Evolutionary conservation across 1,140 invertebrate species (phyloP).

Genomic region (Calliopsis andreniformis): DNA sequence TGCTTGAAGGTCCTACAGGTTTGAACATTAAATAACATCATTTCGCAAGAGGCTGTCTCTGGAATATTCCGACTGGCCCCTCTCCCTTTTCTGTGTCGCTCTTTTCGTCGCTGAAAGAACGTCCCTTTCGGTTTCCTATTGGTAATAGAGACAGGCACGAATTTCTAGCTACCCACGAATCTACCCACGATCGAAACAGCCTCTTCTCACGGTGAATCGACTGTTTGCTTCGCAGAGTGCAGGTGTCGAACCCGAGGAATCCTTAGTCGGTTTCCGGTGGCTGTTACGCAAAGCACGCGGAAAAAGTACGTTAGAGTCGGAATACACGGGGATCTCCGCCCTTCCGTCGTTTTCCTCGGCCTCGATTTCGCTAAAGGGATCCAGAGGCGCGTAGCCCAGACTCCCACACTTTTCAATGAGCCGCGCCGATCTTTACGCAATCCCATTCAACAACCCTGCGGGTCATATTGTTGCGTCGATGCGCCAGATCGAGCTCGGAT

Average conservation of each 20-base stretch:
- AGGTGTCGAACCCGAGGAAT: slow-evolving; percentile 37
- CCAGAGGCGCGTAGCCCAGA: slow-evolving; percentile 40
- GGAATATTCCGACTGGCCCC: not conserved
- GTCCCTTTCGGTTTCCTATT: not conserved
- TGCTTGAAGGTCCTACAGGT: no score
- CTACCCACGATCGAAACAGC: not conserved
- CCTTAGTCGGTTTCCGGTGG: slow-evolving; percentile 14
- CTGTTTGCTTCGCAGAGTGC: not conserved
- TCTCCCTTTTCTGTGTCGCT: not conserved
- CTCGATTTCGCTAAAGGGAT: slow-evolving; percentile 40
- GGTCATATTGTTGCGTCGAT: slow-evolving; percentile 70
- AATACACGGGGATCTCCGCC: not conserved
- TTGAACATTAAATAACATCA: no score
- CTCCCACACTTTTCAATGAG: slow-evolving; percentile 72
- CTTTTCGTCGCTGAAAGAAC: no score
- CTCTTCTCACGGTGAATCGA: slow-evolving; percentile 7
- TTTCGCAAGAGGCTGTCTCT: no score
- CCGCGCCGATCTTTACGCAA: slow-evolving; percentile 69
- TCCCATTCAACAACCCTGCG: slow-evolving; percentile 67
- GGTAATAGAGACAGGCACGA: not conserved
- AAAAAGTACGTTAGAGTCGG: slow-evolving; percentile 39
- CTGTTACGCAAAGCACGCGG: not conserved
- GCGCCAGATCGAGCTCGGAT: slow-evolving; percentile 45
- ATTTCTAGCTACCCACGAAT: not conserved
- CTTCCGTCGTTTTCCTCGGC: slow-evolving; percentile 24